Conservation (phyloP, 2,888 invertebrate genomes). For the Alloscopus bannaensis region DNA sequence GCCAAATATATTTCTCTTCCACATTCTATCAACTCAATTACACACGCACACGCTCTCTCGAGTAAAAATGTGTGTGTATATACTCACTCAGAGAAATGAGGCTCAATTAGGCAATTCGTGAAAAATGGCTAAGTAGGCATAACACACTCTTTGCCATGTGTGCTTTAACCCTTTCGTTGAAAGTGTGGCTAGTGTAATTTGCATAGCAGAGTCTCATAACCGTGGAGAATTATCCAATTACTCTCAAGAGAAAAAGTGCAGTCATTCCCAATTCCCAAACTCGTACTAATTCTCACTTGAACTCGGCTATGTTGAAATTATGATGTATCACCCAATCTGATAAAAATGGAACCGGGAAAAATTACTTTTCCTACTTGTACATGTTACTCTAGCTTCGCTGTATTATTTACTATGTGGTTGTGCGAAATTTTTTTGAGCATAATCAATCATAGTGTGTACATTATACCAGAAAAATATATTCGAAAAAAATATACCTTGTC, state of each 20-base stretch:
- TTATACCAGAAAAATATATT: too few species aligned
- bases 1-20: too few species aligned
- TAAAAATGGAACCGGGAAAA: constrained; percentile 24
- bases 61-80: too few species aligned
- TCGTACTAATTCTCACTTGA: constrained; percentile 44
- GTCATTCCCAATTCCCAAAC: too few species aligned
- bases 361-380: constrained; percentile 18
- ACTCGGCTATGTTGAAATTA: constrained; percentile 46
- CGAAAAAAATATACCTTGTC: not conserved
- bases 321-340: constrained; percentile 46
- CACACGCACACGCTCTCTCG: not conserved
- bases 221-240: constrained; percentile 72
- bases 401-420: too few species aligned
- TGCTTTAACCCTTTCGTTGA: constrained; percentile 35
- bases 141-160: too few species aligned
- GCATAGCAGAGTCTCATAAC: constrained; percentile 68
- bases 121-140: constrained; percentile 12
- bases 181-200: constrained; percentile 46
- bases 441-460: too few species aligned
- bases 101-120: not conserved
- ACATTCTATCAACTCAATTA: not conserved
- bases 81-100: too few species aligned
- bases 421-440: constrained; percentile 32
- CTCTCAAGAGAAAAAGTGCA: too few species aligned
- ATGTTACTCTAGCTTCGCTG: too few species aligned